Evolutionary conservation across 35 echinoderm and acorn worm genomes (phyloP).

Genomic region (Chiridota heheva): DNA sequence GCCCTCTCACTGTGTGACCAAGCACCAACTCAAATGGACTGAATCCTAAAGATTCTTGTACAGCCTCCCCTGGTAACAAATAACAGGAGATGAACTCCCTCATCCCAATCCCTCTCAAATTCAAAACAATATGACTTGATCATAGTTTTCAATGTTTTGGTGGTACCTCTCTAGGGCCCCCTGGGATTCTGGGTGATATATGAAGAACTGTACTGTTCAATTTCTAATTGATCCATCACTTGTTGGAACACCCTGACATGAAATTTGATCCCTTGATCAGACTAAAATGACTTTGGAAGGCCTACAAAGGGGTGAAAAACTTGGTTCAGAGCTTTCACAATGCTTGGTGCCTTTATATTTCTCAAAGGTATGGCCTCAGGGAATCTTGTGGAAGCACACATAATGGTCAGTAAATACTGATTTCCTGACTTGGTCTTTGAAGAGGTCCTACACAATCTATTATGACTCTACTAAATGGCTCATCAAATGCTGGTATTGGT

Average conservation of each 20-base stretch:
- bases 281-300: constrained; percentile 57
- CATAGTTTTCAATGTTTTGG: constrained; percentile 77
- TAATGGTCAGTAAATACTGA: constrained; percentile 71
- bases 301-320: constrained; percentile 75
- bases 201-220: constrained; percentile 37
- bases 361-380: constrained; percentile 66
- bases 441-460: constrained; percentile 71
- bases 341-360: constrained; percentile 47
- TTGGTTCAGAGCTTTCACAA: constrained; percentile 46
- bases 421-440: constrained; percentile 61
- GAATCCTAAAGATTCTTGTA: constrained; percentile 61
- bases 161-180: constrained; percentile 57
- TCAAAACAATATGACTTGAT: constrained; percentile 66
- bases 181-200: constrained; percentile 63
- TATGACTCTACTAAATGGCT: constrained; percentile 72
- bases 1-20: constrained; percentile 72
- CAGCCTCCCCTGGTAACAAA: constrained; percentile 46
- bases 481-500: constrained; percentile 85
- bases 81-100: constrained; percentile 53
- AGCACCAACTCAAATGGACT: constrained; percentile 67
- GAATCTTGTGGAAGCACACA: constrained; percentile 73
- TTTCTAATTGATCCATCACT: constrained; percentile 51
- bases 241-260: constrained; percentile 60
- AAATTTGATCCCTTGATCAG: constrained; percentile 78
- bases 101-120: constrained; percentile 59